phyloP scores from a whole-genome alignment of 2,113 vertebrate genomes.

The Rhinopomastus cyanomelas region DNA sequence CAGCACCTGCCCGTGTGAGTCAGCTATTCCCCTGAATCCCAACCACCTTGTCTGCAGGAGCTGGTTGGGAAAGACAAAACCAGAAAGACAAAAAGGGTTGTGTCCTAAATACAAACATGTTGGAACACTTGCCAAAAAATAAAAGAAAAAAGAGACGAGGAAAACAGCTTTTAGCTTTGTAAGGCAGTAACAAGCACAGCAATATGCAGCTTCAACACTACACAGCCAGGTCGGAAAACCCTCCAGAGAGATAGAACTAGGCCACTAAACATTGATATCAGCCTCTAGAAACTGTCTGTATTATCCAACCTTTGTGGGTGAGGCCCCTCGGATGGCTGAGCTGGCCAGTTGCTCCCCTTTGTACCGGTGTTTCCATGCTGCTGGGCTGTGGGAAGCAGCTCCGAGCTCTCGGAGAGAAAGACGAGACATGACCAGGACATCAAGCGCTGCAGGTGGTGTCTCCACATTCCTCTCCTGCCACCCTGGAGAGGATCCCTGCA shows the following conservation, averaged over 20 bases:
- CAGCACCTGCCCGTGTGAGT: not conserved
- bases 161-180: not conserved
- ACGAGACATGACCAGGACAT: not conserved
- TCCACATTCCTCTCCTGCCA: not conserved
- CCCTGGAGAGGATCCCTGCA: not conserved
- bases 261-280: not conserved
- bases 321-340: not conserved
- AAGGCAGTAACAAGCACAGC: slow-evolving; percentile 7
- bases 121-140: not conserved
- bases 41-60: not conserved
- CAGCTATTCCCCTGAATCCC: slow-evolving; percentile 4
- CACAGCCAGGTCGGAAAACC: slow-evolving; percentile 6
- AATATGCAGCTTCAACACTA: not conserved
- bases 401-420: not conserved
- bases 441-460: not conserved
- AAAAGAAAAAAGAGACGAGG: not conserved
- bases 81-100: not conserved
- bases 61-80: not conserved
- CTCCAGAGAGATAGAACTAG: slow-evolving; percentile 21
- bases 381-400: not conserved
- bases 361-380: not conserved
- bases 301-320: not conserved
- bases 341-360: not conserved
- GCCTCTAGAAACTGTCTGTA: not conserved
- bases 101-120: not conserved